Conservation (phyloP, 2,888 invertebrate species). For the Apantesis nais region DNA sequence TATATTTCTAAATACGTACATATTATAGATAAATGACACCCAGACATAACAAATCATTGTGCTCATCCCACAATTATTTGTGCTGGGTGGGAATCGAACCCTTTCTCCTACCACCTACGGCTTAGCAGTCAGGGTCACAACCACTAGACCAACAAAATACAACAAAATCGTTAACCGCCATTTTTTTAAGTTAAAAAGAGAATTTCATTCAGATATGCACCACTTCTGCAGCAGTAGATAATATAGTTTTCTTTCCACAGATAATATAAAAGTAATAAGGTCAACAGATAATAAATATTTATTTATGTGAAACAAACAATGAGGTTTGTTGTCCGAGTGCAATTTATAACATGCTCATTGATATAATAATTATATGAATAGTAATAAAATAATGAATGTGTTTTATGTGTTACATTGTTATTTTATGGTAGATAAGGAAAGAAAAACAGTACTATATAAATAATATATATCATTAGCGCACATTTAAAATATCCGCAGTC, state of each 20-base stretch:
- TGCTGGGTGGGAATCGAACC: too few species aligned
- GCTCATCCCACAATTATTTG: too few species aligned
- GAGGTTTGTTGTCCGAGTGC: slow-evolving; percentile 11
- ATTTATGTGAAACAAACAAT: slow-evolving; percentile 13
- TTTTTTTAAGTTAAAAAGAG: background rate
- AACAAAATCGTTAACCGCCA: too few species aligned
- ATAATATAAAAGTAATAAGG: slow-evolving; percentile 24
- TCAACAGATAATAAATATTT: slow-evolving; percentile 17
- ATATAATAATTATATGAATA: background rate
- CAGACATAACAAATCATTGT: too few species aligned
- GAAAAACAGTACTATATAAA: too few species aligned
- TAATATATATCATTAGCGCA: too few species aligned
- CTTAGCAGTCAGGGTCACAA: too few species aligned
- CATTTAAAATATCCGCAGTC: too few species aligned
- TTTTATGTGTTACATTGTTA: background rate
- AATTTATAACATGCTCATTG: slow-evolving; percentile 6
- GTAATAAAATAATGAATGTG: background rate
- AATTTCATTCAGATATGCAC: background rate
- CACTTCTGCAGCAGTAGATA: slow-evolving; percentile 8
- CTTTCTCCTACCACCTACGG: too few species aligned
- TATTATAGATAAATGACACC: too few species aligned
- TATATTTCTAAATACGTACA: too few species aligned
- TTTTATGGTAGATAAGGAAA: background rate
- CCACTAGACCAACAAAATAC: too few species aligned
- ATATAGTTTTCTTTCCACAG: slow-evolving; percentile 6